These are phyloP conservation scores for Limnephilus auricula DNA, from an alignment of 2,888 invertebrate species.

Conservation along the genomic window DNA sequence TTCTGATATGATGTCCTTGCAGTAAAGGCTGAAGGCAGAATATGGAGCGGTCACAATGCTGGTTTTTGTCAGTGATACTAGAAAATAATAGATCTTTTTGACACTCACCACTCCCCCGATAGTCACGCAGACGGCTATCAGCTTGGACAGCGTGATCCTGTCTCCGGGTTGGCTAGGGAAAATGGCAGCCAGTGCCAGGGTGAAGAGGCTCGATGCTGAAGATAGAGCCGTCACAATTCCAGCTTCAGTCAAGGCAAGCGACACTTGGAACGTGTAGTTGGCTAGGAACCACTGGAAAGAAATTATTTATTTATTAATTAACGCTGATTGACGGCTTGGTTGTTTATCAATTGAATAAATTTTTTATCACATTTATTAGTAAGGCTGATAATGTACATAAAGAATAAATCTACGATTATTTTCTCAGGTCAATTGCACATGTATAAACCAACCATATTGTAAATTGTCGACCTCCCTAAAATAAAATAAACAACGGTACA, in stretches of 20 bases:
- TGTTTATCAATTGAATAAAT: too few relatives aligned
- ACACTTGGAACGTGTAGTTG: slow-evolving; percentile 94
- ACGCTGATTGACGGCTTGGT: too few relatives aligned
- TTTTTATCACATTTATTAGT: too few relatives aligned
- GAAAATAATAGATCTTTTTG: slow-evolving; percentile 90
- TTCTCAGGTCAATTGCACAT: too few relatives aligned
- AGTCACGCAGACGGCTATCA: slow-evolving; percentile 87
- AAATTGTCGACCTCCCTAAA: too few relatives aligned
- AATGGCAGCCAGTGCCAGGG: slow-evolving; percentile 89
- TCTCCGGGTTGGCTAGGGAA: slow-evolving; percentile 91
- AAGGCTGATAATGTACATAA: too few relatives aligned
- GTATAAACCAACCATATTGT: too few relatives aligned
- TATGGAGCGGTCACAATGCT: slow-evolving; percentile 93
- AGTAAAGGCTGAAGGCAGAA: slow-evolving; percentile 87
- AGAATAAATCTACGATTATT: too few relatives aligned
- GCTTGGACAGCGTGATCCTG: slow-evolving; percentile 91
- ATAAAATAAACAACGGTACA: too few relatives aligned
- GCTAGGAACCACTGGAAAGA: slow-evolving; percentile 93
- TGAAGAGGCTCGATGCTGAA: slow-evolving; percentile 93
- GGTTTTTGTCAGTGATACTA: slow-evolving; percentile 89
- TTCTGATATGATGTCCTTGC: too few relatives aligned
- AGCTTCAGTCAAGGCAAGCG: slow-evolving; percentile 89
- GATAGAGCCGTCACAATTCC: slow-evolving; percentile 93
- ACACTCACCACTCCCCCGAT: slow-evolving; percentile 86
- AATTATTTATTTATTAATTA: neutral